Evolutionary conservation across 1,140 invertebrate species (phyloP).

Genomic region (Temnothorax nylanderi): DNA sequence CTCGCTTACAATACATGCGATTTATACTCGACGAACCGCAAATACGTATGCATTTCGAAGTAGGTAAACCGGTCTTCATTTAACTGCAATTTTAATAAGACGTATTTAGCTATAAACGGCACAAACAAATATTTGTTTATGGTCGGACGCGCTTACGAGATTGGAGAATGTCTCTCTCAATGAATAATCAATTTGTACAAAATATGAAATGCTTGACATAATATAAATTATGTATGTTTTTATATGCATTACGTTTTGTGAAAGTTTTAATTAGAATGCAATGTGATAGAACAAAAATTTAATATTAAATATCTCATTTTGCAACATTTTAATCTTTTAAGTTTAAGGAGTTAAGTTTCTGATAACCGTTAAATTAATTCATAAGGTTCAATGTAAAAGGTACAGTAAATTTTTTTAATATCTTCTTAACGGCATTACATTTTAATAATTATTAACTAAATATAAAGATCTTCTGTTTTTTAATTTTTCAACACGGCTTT

Average conservation of each 20-base stretch:
- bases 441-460: background rate
- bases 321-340: too few relatives aligned
- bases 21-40: background rate
- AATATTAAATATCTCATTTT: background rate
- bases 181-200: background rate
- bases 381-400: too few relatives aligned
- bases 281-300: background rate
- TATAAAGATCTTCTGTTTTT: background rate
- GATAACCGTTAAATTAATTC: too few relatives aligned
- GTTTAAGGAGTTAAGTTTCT: too few relatives aligned
- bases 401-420: too few relatives aligned
- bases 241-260: background rate
- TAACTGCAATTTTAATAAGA: slow-evolving; percentile 23
- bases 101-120: background rate
- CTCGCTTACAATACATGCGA: slow-evolving; percentile 1
- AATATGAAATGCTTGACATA: background rate
- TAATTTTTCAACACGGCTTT: background rate
- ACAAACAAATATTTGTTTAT: background rate
- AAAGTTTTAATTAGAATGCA: background rate
- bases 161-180: background rate
- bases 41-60: background rate
- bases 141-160: background rate
- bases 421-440: too few relatives aligned
- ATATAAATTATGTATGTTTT: background rate
- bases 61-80: slow-evolving; percentile 22